A percentile compares a stretch with the other conserved stretches of the same genome.
phyloP scores from a whole-genome alignment of 92 coral and sea anemone genomes.

The Palythoa caribaeorum region DNA sequence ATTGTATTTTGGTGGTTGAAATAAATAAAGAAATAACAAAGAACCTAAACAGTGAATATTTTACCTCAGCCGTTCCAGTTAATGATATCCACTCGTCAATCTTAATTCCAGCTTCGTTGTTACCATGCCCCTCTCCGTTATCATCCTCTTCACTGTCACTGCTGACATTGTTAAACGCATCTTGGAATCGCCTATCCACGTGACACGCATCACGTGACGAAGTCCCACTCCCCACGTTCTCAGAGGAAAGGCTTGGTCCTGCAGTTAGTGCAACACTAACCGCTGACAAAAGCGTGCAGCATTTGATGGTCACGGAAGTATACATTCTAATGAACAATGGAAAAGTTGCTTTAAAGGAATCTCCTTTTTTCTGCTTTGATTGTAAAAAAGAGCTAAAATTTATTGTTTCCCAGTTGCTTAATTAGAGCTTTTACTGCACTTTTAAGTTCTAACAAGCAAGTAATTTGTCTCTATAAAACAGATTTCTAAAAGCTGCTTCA shows the following conservation, averaged over 20 bases:
- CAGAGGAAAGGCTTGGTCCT: slow-evolving; percentile 96
- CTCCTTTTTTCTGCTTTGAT: neutral
- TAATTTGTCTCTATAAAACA: too few relatives aligned
- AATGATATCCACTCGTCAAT: slow-evolving; percentile 91
- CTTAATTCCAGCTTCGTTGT: slow-evolving; percentile 78
- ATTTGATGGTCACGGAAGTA: slow-evolving; percentile 89
- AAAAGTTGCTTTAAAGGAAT: neutral
- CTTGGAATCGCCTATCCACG: slow-evolving; percentile 76
- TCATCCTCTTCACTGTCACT: slow-evolving; percentile 97
- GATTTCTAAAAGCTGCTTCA: too few relatives aligned
- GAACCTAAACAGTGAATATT: neutral
- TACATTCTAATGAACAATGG: slow-evolving; percentile 65
- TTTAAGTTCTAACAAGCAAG: too few relatives aligned
- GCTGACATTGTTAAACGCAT: slow-evolving; percentile 82
- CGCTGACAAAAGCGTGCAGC: slow-evolving; percentile 92
- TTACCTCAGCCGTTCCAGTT: slow-evolving; percentile 85
- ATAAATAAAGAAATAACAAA: neutral
- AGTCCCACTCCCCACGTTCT: slow-evolving; percentile 81
- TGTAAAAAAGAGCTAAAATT: too few relatives aligned
- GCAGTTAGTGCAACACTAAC: slow-evolving; percentile 84
- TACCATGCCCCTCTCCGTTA: slow-evolving; percentile 71
- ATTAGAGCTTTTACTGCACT: too few relatives aligned
- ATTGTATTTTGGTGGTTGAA: too few relatives aligned
- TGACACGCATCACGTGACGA: slow-evolving; percentile 76
- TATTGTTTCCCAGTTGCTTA: too few relatives aligned